Percentiles rank a stretch among this genome's conserved stretches.
phyloP scores from a whole-genome alignment of 2,113 vertebrate genomes.

The Fregetta grallaria region DNA sequence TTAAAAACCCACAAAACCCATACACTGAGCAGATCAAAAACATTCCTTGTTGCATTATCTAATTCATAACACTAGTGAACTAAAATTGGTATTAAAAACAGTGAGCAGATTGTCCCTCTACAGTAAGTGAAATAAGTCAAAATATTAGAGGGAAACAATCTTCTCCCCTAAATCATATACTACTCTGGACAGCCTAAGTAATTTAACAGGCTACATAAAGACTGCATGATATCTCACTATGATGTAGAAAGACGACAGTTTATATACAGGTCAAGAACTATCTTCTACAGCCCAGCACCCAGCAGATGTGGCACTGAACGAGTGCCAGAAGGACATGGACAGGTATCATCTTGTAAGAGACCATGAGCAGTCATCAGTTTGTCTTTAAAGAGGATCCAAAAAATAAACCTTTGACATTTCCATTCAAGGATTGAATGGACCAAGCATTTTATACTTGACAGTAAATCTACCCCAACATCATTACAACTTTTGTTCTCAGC shows the following conservation, averaged over 20 bases:
- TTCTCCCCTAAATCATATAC: neutral
- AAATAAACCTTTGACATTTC: neutral
- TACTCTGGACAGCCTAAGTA: neutral
- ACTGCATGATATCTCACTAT: neutral
- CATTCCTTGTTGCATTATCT: neutral
- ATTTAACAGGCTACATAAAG: neutral
- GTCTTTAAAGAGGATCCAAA: neutral
- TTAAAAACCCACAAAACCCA: neutral
- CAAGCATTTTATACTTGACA: neutral
- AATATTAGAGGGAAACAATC: neutral
- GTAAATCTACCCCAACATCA: neutral
- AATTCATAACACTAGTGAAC: neutral
- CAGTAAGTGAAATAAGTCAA: neutral
- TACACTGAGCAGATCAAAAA: neutral
- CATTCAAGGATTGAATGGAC: neutral
- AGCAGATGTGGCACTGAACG: neutral
- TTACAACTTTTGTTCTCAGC: neutral
- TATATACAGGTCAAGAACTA: neutral
- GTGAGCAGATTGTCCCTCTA: neutral
- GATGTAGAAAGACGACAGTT: neutral
- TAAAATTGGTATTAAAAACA: neutral
- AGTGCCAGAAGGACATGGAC: neutral
- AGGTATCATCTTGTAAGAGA: neutral
- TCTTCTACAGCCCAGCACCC: neutral
- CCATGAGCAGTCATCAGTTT: neutral